Conservation (phyloP, 92 coral and sea anemone genomes). For the Parazoanthus atlanticus region DNA sequence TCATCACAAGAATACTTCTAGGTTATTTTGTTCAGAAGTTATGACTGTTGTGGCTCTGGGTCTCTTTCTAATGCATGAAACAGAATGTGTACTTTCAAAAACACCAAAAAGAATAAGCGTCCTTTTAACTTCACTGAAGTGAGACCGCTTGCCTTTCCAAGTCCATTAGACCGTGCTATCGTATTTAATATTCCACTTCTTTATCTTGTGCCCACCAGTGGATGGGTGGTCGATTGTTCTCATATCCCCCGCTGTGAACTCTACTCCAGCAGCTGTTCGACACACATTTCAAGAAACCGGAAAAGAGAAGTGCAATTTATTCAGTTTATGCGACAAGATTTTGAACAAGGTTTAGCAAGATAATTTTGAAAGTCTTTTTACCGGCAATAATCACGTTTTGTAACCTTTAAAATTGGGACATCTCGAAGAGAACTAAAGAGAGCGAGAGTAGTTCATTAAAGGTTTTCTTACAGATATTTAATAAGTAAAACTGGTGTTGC, state of each 20-base stretch:
- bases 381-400: neutral
- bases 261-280: constrained; percentile 20
- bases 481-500: neutral
- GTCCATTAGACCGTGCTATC: neutral
- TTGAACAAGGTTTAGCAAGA: neutral
- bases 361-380: too few species aligned
- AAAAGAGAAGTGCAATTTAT: neutral
- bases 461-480: neutral
- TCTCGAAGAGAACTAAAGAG: neutral
- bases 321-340: neutral
- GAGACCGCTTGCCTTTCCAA: constrained; percentile 10
- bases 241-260: constrained; percentile 3
- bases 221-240: constrained; percentile 18
- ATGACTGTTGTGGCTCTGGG: neutral
- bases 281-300: neutral
- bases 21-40: too few species aligned
- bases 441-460: neutral
- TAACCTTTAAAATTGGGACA: neutral
- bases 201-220: neutral
- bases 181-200: constrained; percentile 23
- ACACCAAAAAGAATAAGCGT: neutral
- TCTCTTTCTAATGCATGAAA: neutral
- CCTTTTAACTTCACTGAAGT: constrained; percentile 5
- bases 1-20: neutral
- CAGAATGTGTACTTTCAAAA: neutral